Base-by-base conservation (phyloP, 2,113 vertebrate species). In the Thymallus thymallus region DNA sequence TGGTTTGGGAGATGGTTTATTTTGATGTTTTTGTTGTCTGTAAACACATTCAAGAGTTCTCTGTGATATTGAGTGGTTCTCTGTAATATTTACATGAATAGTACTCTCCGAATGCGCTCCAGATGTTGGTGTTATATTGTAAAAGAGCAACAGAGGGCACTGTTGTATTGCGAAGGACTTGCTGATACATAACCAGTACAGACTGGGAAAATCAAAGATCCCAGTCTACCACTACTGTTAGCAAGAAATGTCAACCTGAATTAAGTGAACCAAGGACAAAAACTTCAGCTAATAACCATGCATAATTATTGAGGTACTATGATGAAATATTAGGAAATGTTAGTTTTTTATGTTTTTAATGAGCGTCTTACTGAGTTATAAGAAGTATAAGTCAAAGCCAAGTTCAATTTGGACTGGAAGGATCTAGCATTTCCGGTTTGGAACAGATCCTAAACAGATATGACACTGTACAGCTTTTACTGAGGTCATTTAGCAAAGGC, bases 191-290 rank as follows among this genome's bases (percentile, higher is more conserved):
- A 30, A 48, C 51, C 30, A 12, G 60, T 1, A 10, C 70, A 61
- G 56, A 75, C 56, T 60, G 4, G 41, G 70, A 71, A 35, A 88
- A 90, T 85, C 83, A 83, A 86, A 90, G 76, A 76, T 79, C 78
- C 84, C 75, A 75, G 7, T 82, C 74, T 76, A 80, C 81, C 77
- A 82, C 82, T 84, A 80, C 80, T 82, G 82, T 84, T 90, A 86
- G 90, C 88, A 90, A 90, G 85, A 88, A 87, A 89, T 88, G 86
- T 88, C 88, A 91, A 74, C 83, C 22, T 23, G 82, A 86, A 88
- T 92, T 88, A 91, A 81, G 80, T 81, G 87, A 87, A 87, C 89
- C 84, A 92, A 92, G 88, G 88, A 91, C 89, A 90, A 88, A 90
- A 85, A 87, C 89, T 91, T 90, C 85, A 86, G 86, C 79, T 91